Base-by-base conservation (phyloP, 2,113 vertebrate genomes). In the Gallinago media region DNA sequence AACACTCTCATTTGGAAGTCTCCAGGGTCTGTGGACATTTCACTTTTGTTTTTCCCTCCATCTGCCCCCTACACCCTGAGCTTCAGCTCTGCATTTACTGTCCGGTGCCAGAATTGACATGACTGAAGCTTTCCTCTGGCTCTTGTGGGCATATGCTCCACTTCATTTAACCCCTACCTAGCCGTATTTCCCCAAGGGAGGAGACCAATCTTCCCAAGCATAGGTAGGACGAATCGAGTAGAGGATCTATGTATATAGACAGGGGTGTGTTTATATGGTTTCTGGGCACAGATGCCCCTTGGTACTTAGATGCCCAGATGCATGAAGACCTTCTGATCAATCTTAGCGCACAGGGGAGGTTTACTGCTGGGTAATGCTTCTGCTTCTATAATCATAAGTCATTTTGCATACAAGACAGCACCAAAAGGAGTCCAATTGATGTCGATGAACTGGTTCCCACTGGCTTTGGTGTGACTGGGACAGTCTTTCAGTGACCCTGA, bases 11-110 rank as follows among this genome's bases (percentile, higher is more conserved):
- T 13, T 36, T 42, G 5, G 20, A 67, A 67, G 0, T 83, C 63
- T 67, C 47, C 34, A 71, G 38, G 26, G 23, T 71, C 42, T 58
- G 52, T 11, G 38, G 47, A 46, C 4, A 0, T 25, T 78, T 82
- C 0, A 0, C 22, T 91, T 73, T 27, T 2, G 0, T 23, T 74
- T 70, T 65, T 49, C 66, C 18, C n/a, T 78, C 82, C 42, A 38
- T 40, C 44, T 32, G n/a, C 10, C 46, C 27, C 12, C 5, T 75
- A 32, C 23, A 71, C 31, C 19, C 44, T 40, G 34, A 82, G 36
- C 59, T 58, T 66, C 62, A 50, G n/a, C 25, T 47, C 42, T 47
- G 44, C 15, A 31, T 79, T 83, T 83, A 44, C 15, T 38, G 62
- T 21, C 40, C 2, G 5, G n/a, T 31, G 44, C 36, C 59, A 77